Evolutionary conservation across 2,797 vertebrate genomes (phyloP).

Genomic region (Notolabrus celidotus): DNA sequence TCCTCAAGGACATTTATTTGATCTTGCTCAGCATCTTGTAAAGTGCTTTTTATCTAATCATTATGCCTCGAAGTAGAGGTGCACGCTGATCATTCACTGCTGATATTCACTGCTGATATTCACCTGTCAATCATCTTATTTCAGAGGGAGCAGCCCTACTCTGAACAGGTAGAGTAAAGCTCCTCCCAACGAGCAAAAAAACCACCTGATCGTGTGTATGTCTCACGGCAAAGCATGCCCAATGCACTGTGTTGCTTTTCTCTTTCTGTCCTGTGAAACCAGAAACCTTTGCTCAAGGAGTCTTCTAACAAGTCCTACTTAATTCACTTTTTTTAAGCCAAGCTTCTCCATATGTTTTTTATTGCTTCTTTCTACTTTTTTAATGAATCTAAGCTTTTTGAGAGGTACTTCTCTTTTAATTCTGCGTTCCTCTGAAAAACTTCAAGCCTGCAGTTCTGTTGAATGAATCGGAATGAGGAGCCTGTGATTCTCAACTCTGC

Average conservation of each 20-base stretch:
- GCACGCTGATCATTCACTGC: conserved; percentile 59
- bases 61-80: conserved; percentile 51
- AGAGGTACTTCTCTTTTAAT: conserved; percentile 35
- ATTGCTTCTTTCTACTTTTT: conserved; percentile 42
- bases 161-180: conserved; percentile 88
- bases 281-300: conserved; percentile 40
- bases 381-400: conserved; percentile 51
- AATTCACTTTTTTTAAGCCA: conserved; percentile 52
- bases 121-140: conserved; percentile 86
- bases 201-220: conserved; percentile 67
- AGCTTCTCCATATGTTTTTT: conserved; percentile 29
- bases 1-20: conserved; percentile 38
- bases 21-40: conserved; percentile 44
- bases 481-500: conserved; percentile 48
- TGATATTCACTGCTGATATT: conserved; percentile 83
- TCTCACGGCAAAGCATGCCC: conserved; percentile 80
- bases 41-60: conserved; percentile 52
- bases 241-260: conserved; percentile 62
- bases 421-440: conserved; percentile 55
- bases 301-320: conserved; percentile 61
- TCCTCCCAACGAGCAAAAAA: conserved; percentile 75
- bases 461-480: conserved; percentile 42
- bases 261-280: conserved; percentile 32
- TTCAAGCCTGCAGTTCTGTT: conserved; percentile 45
- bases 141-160: conserved; percentile 88